Conservation (phyloP, 2,888 invertebrate genomes). For the Seira musarum region DNA sequence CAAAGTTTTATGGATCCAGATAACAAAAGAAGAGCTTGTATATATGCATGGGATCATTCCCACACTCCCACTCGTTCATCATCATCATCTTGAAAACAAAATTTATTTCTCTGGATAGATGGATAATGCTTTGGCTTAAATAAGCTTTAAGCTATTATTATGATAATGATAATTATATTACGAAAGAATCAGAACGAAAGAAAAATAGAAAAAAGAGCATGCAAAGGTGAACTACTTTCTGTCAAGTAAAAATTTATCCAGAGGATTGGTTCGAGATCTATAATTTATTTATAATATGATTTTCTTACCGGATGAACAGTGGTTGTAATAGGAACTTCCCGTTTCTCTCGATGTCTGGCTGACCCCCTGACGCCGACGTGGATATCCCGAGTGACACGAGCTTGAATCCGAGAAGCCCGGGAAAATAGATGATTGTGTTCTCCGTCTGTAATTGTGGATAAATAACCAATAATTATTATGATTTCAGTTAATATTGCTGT, state of each 20-base stretch:
- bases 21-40: not conserved
- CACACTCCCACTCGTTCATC: not conserved
- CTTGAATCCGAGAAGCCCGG: slow-evolving; percentile 30
- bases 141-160: not conserved
- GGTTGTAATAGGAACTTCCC: slow-evolving; percentile 47
- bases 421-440: slow-evolving; percentile 32
- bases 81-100: not conserved
- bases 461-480: too few relatives aligned
- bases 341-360: slow-evolving; percentile 37
- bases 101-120: not conserved
- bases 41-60: not conserved
- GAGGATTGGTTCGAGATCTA: not conserved
- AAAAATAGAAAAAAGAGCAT: not conserved
- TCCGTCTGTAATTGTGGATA: slow-evolving; percentile 29
- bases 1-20: not conserved
- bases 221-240: not conserved
- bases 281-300: not conserved
- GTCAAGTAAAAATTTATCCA: not conserved
- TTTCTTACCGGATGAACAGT: slow-evolving; percentile 40
- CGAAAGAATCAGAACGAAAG: not conserved
- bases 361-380: slow-evolving; percentile 25
- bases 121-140: not conserved
- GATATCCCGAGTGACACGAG: slow-evolving; percentile 39
- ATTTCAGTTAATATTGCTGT: too few relatives aligned
- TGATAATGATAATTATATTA: not conserved